Percentiles rank a stretch among this genome's conserved stretches.
Conservation (phyloP, 92 coral and sea anemone genomes). For the Porites cylindrica region DNA sequence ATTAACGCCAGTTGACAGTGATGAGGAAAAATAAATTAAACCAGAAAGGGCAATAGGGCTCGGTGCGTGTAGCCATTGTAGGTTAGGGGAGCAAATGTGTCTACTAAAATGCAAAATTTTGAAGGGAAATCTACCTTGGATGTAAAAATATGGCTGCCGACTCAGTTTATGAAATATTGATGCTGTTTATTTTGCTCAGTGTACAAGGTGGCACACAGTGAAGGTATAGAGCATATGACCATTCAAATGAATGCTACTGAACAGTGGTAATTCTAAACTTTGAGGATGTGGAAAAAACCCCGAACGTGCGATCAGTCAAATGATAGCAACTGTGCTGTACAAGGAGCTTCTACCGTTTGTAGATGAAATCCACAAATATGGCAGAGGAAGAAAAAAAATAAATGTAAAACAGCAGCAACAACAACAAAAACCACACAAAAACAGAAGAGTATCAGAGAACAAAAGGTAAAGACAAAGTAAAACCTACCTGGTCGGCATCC, state of each 20-base stretch:
- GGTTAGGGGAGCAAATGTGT: too few relatives aligned
- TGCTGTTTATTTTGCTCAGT: not conserved
- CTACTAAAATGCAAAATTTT: too few relatives aligned
- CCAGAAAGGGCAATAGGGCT: not conserved
- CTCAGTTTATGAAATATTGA: not conserved
- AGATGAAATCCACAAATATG: not conserved
- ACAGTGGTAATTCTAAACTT: not conserved
- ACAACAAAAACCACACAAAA: not conserved
- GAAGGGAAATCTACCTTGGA: too few relatives aligned
- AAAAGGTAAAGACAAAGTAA: not conserved
- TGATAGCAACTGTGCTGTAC: not conserved
- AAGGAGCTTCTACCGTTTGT: not conserved
- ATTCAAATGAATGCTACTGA: not conserved
- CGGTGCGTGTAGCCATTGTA: too few relatives aligned
- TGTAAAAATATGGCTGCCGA: too few relatives aligned
- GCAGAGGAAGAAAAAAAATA: too few relatives aligned
- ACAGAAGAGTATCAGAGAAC: not conserved
- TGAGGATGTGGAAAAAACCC: not conserved
- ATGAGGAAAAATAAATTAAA: not conserved
- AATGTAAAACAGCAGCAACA: too few relatives aligned
- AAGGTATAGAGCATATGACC: not conserved
- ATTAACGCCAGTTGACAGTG: constrained; percentile 47
- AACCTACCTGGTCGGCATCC: constrained; percentile 53
- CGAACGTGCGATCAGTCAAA: not conserved
- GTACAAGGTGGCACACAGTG: not conserved